phyloP scores from a whole-genome alignment of 53 echinoderm and acorn worm genomes.

The Apostichopus leukothele region DNA sequence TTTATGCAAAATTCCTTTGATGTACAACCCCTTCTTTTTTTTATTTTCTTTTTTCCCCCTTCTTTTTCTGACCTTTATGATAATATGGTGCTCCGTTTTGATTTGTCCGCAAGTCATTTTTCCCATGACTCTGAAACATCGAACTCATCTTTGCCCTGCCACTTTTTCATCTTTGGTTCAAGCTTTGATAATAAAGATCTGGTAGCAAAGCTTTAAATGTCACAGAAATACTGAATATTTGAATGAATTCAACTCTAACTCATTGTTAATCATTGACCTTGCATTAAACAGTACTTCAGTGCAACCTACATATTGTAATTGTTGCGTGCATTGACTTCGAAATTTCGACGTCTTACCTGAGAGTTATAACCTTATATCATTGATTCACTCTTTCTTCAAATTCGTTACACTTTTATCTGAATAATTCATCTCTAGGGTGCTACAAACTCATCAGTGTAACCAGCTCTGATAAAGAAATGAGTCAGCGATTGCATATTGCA shows the following conservation, averaged over 20 bases:
- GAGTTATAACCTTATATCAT: neutral
- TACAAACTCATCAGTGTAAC: neutral
- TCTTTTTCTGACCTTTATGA: too few species aligned
- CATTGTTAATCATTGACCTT: neutral
- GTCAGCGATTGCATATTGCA: neutral
- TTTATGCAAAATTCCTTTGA: too few species aligned
- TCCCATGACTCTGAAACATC: too few species aligned
- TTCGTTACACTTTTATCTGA: neutral
- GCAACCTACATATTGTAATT: neutral
- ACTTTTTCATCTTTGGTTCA: too few species aligned
- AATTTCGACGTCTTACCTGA: neutral
- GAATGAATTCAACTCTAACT: neutral
- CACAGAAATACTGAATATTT: too few species aligned
- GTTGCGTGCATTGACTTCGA: neutral
- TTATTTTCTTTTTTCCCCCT: too few species aligned
- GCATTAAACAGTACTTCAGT: neutral
- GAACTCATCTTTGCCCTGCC: too few species aligned
- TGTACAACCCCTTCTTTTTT: too few species aligned
- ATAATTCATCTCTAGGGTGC: neutral
- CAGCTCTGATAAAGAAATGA: neutral
- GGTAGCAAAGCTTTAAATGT: too few species aligned
- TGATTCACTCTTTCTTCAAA: neutral
- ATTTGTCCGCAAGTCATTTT: too few species aligned
- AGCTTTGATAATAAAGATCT: too few species aligned
- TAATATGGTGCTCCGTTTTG: too few species aligned